These are phyloP conservation scores for Rhea pennata DNA, from an alignment of 2,113 vertebrate genomes.

Conservation along the genomic window DNA sequence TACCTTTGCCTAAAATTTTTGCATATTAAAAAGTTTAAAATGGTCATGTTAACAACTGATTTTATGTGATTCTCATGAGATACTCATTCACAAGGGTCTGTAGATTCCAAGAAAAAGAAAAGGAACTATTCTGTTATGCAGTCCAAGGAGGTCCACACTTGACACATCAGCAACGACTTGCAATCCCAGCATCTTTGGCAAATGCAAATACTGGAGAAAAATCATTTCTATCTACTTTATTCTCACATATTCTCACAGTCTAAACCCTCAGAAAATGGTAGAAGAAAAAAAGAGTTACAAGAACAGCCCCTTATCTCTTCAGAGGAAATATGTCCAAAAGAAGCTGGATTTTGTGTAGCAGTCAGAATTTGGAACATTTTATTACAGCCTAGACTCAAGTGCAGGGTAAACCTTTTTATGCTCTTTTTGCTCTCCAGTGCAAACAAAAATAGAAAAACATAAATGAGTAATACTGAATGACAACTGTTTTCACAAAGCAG, in stretches of 20 bases:
- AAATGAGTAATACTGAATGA: slow-evolving; percentile 1
- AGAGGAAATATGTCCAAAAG: not conserved
- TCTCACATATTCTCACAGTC: not conserved
- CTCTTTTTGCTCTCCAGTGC: not conserved
- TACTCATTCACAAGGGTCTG: not conserved
- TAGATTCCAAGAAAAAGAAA: not conserved
- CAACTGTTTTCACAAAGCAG: not conserved
- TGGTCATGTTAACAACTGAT: rapidly evolving
- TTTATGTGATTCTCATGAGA: not conserved
- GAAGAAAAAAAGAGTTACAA: not conserved
- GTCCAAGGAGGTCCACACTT: not conserved
- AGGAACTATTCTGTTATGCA: not conserved
- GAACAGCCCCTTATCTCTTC: not conserved
- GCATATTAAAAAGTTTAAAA: not conserved
- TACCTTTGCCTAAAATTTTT: not conserved
- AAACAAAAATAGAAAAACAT: not conserved
- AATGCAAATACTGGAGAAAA: not conserved
- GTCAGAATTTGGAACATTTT: not conserved
- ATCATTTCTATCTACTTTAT: not conserved
- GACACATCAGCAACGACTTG: not conserved
- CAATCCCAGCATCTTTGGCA: not conserved
- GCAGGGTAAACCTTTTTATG: not conserved
- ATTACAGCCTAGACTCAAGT: not conserved
- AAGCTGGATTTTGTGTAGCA: not conserved
- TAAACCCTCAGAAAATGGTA: not conserved